These are phyloP conservation scores for Sarcophaga rosellei DNA, from an alignment of 2,888 invertebrate genomes.

Conservation along the genomic window DNA sequence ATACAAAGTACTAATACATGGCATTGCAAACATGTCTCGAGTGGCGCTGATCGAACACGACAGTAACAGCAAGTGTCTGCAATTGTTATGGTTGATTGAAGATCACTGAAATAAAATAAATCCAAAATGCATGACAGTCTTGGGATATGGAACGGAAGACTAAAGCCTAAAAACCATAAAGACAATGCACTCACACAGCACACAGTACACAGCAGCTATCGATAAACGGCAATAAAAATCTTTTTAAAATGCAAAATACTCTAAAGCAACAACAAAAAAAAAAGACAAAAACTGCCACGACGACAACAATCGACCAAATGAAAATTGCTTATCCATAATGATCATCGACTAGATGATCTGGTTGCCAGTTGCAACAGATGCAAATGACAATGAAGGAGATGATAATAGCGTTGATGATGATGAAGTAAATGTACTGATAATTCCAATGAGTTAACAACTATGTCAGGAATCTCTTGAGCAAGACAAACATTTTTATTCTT, in stretches of 20 bases:
- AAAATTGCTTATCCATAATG: slow-evolving; percentile 56
- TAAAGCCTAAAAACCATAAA: slow-evolving; percentile 2
- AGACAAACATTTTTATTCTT: slow-evolving; percentile 67
- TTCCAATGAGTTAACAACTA: slow-evolving; percentile 78
- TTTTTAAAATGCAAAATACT: slow-evolving; percentile 63
- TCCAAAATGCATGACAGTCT: slow-evolving; percentile 57
- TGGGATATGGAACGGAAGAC: slow-evolving; percentile 31
- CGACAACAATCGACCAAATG: slow-evolving; percentile 46
- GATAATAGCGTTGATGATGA: slow-evolving; percentile 48
- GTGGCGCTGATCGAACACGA: slow-evolving; percentile 70
- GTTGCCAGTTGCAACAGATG: slow-evolving; percentile 19
- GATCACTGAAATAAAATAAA: slow-evolving; percentile 71
- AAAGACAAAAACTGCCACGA: slow-evolving; percentile 35
- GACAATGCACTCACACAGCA: slow-evolving; percentile 19
- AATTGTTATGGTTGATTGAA: slow-evolving; percentile 75
- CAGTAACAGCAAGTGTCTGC: slow-evolving; percentile 72
- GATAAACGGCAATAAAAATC: slow-evolving; percentile 63
- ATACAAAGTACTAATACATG: slow-evolving; percentile 32
- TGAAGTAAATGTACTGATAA: slow-evolving; percentile 66
- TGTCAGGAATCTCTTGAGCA: slow-evolving; percentile 75
- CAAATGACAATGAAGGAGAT: slow-evolving; percentile 23
- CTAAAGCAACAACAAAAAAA: slow-evolving; percentile 34
- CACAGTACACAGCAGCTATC: slow-evolving; percentile 42
- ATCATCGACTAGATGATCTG: slow-evolving; percentile 40
- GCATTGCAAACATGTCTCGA: slow-evolving; percentile 55